These are phyloP conservation scores for Pseudomyrmex dendroicus DNA, from an alignment of 1,140 invertebrate species.

Conservation along the genomic window DNA sequence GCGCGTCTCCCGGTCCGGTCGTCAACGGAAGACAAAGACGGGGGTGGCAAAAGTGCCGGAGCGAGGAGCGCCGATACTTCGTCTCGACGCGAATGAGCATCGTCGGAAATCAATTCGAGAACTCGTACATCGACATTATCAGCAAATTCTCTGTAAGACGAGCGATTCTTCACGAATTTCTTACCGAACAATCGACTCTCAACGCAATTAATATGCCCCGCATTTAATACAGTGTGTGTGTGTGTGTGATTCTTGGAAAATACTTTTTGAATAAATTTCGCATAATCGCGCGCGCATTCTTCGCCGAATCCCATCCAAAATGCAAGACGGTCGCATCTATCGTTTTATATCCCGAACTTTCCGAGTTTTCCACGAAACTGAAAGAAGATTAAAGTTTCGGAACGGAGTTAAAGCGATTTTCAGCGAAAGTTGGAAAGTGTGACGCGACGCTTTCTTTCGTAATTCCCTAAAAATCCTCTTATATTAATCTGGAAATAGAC, in stretches of 20 bases:
- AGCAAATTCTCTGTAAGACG: neutral
- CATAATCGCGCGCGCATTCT: conserved; percentile 49
- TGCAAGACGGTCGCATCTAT: conserved; percentile 62
- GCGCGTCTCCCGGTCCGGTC: conserved; percentile 76
- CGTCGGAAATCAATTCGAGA: too few relatives aligned
- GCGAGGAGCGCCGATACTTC: conserved; percentile 13
- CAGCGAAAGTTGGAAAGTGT: conserved; percentile 61
- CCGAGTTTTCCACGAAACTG: conserved; percentile 50
- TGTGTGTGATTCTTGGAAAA: conserved; percentile 5
- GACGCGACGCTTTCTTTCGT: conserved; percentile 62
- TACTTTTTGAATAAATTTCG: conserved; percentile 54
- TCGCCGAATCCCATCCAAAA: conserved; percentile 48
- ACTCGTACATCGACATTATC: too few relatives aligned
- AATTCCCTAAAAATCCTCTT: conserved; percentile 63
- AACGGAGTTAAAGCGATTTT: conserved; percentile 66
- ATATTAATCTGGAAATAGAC: conserved; percentile 55
- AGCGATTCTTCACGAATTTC: too few relatives aligned
- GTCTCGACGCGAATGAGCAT: neutral
- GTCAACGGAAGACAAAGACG: conserved; percentile 46
- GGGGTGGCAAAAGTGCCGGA: neutral
- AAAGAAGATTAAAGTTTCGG: conserved; percentile 71
- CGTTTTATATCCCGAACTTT: conserved; percentile 59
- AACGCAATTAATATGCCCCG: too few relatives aligned
- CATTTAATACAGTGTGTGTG: too few relatives aligned
- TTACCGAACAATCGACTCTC: too few relatives aligned